Evolutionary conservation across 2,888 invertebrate genomes (phyloP), one percentile per base, ranked within the genome.

Genomic region (Hypolimnas misippus): DNA sequence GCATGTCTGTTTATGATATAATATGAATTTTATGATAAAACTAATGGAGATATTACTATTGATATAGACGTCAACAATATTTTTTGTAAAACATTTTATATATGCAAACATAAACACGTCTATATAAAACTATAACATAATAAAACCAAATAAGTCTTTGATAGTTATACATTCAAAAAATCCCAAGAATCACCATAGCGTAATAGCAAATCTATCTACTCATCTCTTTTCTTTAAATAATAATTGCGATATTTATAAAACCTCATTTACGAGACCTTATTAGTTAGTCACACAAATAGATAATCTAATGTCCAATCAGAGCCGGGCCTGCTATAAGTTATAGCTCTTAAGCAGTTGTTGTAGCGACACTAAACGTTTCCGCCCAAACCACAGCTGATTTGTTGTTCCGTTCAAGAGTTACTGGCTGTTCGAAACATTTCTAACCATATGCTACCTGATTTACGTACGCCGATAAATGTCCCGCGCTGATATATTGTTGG

Each of bases 331-430:
- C 76, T 75, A 81, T 86, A 83, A 87, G 75, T 83, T 84, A 89
- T 84, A 79, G 78, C 74, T 76, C 77, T 78, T 79, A 82, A 82
- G 79, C 82, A 80, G 83, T 85, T 82, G 84, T 84, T 77, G 76
- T 75, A 71, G 71, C 74, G 76, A 75, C 78, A 75, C 77, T 77
- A 75, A 89, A 84, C 78, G 84, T 82, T 88, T 89, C 89, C 88
- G 87, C 78, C 79, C 74, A 83, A 87, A 88, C 88, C 89, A 73
- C 89, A 87, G 77, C 84, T 89, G 89, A 91, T 90, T 89, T 89
- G 88, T 89, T 73, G 85, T 87, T 86, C 87, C 86, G 85, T 83
- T 69, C 71, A 74, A 77, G 84, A 88, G 83, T 86, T 87, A 88
- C 80, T 69, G 75, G 75, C 76, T 82, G 82, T 83, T 85, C 77